Conservation (phyloP, 2,888 invertebrate genomes). For the Hypercompe scribonia region DNA sequence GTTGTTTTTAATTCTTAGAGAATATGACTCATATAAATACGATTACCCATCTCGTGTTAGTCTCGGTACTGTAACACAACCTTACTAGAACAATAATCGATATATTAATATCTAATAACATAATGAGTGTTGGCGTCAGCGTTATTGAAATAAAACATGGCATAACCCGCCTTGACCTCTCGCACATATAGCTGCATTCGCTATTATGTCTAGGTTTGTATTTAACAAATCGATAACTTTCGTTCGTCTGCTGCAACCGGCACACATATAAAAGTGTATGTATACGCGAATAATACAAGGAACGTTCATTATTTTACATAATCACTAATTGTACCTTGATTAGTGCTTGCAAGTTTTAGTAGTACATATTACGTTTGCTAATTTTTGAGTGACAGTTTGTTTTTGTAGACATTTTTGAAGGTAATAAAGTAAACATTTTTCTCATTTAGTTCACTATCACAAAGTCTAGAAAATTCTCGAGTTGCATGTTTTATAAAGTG, state of each 20-base stretch:
- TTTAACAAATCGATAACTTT: constrained; percentile 63
- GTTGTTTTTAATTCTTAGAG: background rate
- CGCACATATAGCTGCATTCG: constrained; percentile 59
- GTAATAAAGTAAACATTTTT: too few relatives aligned
- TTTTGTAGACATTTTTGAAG: background rate
- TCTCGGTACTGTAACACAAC: background rate
- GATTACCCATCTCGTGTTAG: background rate
- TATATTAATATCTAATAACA: background rate
- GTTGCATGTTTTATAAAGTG: background rate
- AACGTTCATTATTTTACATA: constrained; percentile 9
- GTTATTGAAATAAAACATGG: constrained; percentile 47
- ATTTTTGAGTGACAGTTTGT: background rate
- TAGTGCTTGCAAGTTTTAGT: background rate
- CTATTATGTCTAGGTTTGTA: constrained; percentile 57
- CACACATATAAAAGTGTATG: constrained; percentile 10
- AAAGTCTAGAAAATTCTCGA: background rate
- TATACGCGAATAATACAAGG: constrained; percentile 3
- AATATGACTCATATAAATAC: background rate
- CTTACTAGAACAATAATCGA: background rate
- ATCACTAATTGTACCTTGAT: background rate
- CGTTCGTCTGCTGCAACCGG: constrained; percentile 46
- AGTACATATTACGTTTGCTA: background rate
- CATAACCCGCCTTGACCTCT: constrained; percentile 63
- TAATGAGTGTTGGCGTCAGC: constrained; percentile 30
- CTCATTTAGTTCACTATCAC: too few relatives aligned